phyloP scores from a whole-genome alignment of 2,797 vertebrate genomes.

The Gobio occitaniae region DNA sequence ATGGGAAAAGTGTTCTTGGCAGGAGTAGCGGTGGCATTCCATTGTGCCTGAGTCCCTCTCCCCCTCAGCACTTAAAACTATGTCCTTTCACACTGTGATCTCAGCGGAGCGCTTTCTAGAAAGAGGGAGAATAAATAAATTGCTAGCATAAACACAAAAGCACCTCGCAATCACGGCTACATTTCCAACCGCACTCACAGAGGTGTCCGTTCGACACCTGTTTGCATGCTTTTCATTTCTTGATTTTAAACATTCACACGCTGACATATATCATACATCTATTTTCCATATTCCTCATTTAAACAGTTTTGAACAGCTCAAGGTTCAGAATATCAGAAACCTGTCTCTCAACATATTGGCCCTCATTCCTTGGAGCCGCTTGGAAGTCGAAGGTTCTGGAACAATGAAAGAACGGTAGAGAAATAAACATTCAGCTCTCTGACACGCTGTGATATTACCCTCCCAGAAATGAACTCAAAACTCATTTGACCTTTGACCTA shows the following conservation, averaged over 20 bases:
- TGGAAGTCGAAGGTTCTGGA: constrained; percentile 42
- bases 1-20: constrained; percentile 85
- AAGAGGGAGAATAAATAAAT: constrained; percentile 40
- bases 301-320: not conserved
- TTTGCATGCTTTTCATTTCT: not conserved
- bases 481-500: constrained; percentile 3
- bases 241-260: constrained; percentile 24
- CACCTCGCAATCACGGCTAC: not conserved
- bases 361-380: constrained; percentile 18
- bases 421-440: constrained; percentile 26
- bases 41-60: constrained; percentile 63
- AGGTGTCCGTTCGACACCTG: not conserved
- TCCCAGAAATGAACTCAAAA: constrained; percentile 16
- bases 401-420: constrained; percentile 25
- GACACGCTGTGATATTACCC: constrained; percentile 1
- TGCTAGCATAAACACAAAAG: constrained; percentile 27
- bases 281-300: not conserved
- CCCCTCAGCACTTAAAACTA: constrained; percentile 54
- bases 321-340: constrained; percentile 19
- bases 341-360: constrained; percentile 18
- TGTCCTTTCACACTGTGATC: constrained; percentile 48
- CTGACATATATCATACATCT: constrained; percentile 28
- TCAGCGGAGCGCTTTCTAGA: constrained; percentile 46
- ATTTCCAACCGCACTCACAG: not conserved
- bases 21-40: constrained; percentile 71